phyloP scores from a whole-genome alignment of 2,113 vertebrate genomes.

The Abramis brama region DNA sequence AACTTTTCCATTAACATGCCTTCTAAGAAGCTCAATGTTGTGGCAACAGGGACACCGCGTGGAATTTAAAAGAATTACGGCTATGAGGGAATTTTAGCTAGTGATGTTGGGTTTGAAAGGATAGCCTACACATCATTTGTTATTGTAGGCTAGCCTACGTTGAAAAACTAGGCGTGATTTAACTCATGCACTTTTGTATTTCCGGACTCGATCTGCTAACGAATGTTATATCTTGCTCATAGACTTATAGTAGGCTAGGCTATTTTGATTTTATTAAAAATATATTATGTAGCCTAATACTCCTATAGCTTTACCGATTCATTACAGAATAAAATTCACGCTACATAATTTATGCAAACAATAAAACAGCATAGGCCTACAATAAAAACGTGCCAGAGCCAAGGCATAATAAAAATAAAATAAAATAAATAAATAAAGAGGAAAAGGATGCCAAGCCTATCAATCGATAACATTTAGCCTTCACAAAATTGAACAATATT shows the following conservation, averaged over 20 bases:
- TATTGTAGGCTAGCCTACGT: neutral
- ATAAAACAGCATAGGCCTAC: neutral
- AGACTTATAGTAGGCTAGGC: neutral
- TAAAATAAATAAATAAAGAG: neutral
- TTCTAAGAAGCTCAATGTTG: neutral
- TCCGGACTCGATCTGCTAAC: neutral
- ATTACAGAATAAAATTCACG: neutral
- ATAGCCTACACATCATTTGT: neutral
- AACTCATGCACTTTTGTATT: neutral
- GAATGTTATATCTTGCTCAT: neutral
- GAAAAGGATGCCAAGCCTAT: neutral
- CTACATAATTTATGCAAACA: neutral
- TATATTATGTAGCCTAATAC: too few species aligned
- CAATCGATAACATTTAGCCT: neutral
- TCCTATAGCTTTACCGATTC: neutral
- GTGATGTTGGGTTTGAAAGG: neutral
- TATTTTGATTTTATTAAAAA: neutral
- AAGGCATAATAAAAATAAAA: neutral
- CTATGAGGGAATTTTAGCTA: neutral
- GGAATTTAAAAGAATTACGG: conserved; percentile 10
- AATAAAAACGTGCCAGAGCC: neutral
- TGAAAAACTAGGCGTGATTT: neutral
- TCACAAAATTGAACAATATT: too few species aligned
- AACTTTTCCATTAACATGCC: neutral
- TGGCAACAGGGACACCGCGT: conserved; percentile 36